A percentile compares a stretch with the other conserved stretches of the same genome.
Evolutionary conservation across 1,140 invertebrate species (phyloP).

Genomic region (Chelonus insularis): DNA sequence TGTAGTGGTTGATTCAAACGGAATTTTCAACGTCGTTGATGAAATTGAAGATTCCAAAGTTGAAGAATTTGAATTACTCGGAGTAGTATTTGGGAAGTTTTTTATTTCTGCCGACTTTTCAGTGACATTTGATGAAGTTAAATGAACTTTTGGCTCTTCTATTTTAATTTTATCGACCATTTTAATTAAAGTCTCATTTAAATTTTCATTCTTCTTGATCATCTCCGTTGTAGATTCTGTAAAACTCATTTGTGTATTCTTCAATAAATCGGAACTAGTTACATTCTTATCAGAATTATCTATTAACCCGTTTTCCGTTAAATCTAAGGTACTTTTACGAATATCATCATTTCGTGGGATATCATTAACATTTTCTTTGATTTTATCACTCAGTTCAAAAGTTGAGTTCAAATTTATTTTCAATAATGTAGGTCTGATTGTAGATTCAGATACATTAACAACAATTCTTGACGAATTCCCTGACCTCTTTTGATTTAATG

Average conservation of each 20-base stretch:
- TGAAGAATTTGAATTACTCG: neutral
- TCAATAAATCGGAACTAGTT: neutral
- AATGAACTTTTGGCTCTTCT: conserved; percentile 25
- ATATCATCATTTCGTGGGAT: conserved; percentile 19
- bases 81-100: neutral
- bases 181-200: too few species aligned
- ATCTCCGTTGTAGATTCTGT: too few species aligned
- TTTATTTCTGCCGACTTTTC: conserved; percentile 23
- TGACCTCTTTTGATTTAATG: conserved; percentile 35
- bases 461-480: conserved; percentile 28
- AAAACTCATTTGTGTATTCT: too few species aligned
- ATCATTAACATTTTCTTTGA: conserved; percentile 13
- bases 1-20: too few species aligned
- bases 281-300: conserved; percentile 27
- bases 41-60: neutral
- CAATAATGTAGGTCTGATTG: neutral
- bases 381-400: neutral
- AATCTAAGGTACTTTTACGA: conserved; percentile 29
- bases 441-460: neutral
- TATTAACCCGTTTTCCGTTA: conserved; percentile 39
- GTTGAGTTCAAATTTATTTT: neutral
- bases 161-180: too few species aligned
- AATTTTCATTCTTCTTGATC: too few species aligned
- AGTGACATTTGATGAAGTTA: conserved; percentile 31
- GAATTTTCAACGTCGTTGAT: too few species aligned